Evolutionary conservation across 1,140 invertebrate species (phyloP).

Genomic region (Meloidogyne exigua): DNA sequence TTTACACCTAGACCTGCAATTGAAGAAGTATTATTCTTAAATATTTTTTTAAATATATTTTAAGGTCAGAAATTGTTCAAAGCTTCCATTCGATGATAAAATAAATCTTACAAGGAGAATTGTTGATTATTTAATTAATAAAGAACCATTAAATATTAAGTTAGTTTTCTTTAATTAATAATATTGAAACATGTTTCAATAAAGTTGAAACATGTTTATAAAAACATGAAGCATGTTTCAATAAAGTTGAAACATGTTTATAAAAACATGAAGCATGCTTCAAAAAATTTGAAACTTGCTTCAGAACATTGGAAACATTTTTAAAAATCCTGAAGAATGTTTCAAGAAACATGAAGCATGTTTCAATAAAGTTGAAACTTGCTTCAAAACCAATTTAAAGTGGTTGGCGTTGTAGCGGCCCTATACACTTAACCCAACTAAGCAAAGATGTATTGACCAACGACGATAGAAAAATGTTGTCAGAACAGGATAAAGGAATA

Average conservation of each 20-base stretch:
- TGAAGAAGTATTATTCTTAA: conserved; percentile 8
- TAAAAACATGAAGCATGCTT: not conserved
- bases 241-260: not conserved
- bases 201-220: not conserved
- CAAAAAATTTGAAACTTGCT: not conserved
- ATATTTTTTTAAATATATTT: conserved; percentile 10
- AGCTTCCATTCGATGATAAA: conserved; percentile 29
- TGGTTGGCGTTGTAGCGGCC: conserved; percentile 14
- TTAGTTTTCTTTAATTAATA: conserved; percentile 18
- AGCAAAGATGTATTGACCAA: conserved; percentile 19
- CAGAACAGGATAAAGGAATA: conserved; percentile 32
- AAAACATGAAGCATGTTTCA: not conserved
- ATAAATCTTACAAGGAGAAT: conserved; percentile 19
- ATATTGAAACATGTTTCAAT: not conserved
- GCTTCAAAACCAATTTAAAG: not conserved
- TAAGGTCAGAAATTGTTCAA: conserved; percentile 38
- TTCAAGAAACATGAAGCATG: not conserved
- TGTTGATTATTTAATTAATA: conserved; percentile 13
- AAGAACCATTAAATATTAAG: conserved; percentile 22
- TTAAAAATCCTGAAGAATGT: not conserved
- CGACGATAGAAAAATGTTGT: conserved; percentile 28
- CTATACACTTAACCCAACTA: conserved; percentile 20
- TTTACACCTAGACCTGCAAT: conserved; percentile 27
- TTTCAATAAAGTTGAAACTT: not conserved
- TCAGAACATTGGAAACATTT: not conserved